These are phyloP conservation scores for Girardia tigrina DNA, from an alignment of 2,888 invertebrate species.

Conservation along the genomic window DNA sequence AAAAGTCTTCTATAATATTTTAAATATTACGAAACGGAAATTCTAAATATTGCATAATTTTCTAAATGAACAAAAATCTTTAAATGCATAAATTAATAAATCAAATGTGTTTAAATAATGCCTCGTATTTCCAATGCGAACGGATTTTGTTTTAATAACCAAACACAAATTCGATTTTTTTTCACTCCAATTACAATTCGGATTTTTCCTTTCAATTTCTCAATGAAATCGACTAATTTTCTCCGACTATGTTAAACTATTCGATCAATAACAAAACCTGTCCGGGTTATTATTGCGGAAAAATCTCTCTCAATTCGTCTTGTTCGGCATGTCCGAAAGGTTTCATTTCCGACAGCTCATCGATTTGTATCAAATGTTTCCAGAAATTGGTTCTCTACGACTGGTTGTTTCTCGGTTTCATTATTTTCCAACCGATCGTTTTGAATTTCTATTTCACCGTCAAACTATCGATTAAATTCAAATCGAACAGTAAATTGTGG, in stretches of 20 bases:
- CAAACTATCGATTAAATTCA: conserved; percentile 9
- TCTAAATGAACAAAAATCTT: not conserved
- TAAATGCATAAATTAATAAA: conserved; percentile 5
- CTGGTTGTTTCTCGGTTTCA: conserved; percentile 81
- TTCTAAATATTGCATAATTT: too few species aligned
- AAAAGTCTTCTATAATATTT: too few species aligned
- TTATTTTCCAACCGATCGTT: conserved; percentile 72
- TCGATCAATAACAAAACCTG: not conserved
- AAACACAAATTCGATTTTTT: not conserved
- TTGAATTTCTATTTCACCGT: conserved; percentile 30
- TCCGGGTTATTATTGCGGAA: conserved; percentile 2
- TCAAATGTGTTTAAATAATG: conserved; percentile 17
- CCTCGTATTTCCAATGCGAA: not conserved
- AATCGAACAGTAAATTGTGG: conserved; percentile 59
- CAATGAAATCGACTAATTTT: not conserved
- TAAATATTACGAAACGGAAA: too few species aligned
- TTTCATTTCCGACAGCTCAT: not conserved
- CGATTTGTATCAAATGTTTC: conserved; percentile 6
- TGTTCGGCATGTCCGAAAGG: not conserved
- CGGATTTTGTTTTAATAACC: not conserved
- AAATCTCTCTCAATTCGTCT: not conserved
- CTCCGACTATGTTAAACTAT: not conserved
- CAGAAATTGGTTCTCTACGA: conserved; percentile 61
- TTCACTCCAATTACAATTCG: not conserved
- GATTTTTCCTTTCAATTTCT: not conserved